These are phyloP conservation scores for Prunella strophiata DNA, from an alignment of 2,797 vertebrate species.

Conservation along the genomic window DNA sequence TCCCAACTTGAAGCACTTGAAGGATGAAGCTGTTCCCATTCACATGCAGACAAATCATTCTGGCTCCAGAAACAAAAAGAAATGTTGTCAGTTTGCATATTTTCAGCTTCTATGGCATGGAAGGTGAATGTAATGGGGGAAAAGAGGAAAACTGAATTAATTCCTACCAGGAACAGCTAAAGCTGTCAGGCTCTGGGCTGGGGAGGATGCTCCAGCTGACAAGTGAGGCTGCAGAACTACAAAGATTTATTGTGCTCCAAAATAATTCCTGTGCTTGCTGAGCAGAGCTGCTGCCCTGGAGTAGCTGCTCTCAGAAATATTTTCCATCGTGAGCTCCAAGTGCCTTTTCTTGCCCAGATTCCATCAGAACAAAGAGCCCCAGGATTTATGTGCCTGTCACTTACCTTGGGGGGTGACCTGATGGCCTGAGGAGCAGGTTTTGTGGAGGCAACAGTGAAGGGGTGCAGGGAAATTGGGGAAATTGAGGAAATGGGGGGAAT, in stretches of 20 bases:
- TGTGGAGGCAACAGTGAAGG: background rate
- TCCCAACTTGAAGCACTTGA: background rate
- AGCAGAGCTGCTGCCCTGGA: constrained; percentile 18
- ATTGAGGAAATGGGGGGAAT: background rate
- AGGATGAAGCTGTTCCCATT: background rate
- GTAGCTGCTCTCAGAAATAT: constrained; percentile 27
- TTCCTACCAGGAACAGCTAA: background rate
- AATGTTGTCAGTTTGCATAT: background rate
- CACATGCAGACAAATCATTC: background rate
- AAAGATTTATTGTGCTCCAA: constrained; percentile 39
- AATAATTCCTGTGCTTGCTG: constrained; percentile 17
- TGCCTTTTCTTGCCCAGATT: constrained; percentile 53
- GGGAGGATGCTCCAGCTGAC: constrained; percentile 41
- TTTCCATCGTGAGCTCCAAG: constrained; percentile 50
- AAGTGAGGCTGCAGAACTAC: constrained; percentile 10
- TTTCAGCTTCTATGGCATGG: constrained; percentile 4
- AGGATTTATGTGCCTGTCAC: background rate
- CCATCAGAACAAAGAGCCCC: constrained; percentile 17
- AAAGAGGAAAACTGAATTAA: background rate
- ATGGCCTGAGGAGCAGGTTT: background rate
- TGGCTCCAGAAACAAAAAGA: background rate
- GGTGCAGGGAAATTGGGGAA: background rate
- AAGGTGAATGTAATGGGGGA: background rate
- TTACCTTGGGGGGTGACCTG: background rate
- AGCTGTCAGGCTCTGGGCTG: background rate